A percentile compares a stretch with the other conserved stretches of the same genome.
Conservation (phyloP, 2,888 invertebrate species). For the Calameuta idolon region DNA sequence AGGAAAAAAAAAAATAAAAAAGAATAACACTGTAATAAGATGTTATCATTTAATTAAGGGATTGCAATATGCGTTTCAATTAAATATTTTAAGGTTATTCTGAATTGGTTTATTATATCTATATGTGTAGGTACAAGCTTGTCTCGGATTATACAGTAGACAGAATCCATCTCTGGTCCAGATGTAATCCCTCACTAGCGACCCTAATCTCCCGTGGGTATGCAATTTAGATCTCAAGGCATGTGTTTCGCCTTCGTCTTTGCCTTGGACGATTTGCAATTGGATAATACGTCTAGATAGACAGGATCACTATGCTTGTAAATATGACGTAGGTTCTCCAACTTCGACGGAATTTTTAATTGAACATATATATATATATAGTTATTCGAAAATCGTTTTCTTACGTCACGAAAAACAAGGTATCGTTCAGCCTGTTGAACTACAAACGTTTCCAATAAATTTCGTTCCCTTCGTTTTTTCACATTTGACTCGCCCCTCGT, state of each 20-base stretch:
- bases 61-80: background rate
- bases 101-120: background rate
- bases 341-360: background rate
- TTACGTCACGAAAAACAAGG: background rate
- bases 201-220: slow-evolving; percentile 42
- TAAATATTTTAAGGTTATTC: background rate
- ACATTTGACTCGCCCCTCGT: background rate
- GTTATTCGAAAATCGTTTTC: background rate
- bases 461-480: background rate
- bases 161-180: background rate
- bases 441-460: background rate
- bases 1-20: background rate
- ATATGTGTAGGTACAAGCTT: background rate
- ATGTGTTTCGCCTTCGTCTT: slow-evolving; percentile 41
- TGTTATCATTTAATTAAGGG: background rate
- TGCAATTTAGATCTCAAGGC: slow-evolving; percentile 39
- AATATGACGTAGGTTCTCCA: background rate
- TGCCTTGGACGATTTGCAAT: slow-evolving; percentile 43
- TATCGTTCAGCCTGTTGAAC: background rate
- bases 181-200: slow-evolving; percentile 48
- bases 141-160: background rate
- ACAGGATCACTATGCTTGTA: background rate
- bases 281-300: slow-evolving; percentile 1
- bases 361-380: background rate
- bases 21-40: background rate